phyloP scores from a whole-genome alignment of 2,797 vertebrate species.

The Coluber constrictor region DNA sequence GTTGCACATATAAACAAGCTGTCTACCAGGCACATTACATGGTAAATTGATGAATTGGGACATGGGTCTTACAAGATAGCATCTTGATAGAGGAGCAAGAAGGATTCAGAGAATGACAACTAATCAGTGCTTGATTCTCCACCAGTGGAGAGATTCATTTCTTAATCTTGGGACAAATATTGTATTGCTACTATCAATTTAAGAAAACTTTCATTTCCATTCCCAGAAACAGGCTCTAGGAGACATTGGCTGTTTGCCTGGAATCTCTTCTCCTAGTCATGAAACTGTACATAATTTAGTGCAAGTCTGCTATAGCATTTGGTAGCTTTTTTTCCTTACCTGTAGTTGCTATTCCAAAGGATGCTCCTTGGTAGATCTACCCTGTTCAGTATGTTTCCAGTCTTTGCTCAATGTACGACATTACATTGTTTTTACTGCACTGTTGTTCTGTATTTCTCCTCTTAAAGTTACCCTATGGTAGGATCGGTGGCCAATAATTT shows the following conservation, averaged over 20 bases:
- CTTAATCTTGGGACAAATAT: background rate
- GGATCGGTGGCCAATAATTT: background rate
- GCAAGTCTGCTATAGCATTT: background rate
- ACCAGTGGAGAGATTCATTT: background rate
- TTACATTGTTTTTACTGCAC: background rate
- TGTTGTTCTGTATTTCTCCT: background rate
- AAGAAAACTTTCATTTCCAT: background rate
- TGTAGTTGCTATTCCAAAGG: background rate
- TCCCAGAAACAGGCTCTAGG: background rate
- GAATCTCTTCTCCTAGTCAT: background rate
- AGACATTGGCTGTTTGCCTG: background rate
- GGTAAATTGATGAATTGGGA: background rate
- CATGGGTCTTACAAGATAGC: background rate
- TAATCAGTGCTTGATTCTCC: background rate
- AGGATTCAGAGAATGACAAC: background rate
- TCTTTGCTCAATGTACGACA: background rate
- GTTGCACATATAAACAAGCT: background rate
- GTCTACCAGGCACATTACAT: background rate
- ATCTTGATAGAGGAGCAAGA: background rate
- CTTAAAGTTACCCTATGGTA: background rate
- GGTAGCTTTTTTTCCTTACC: background rate
- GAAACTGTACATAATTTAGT: background rate
- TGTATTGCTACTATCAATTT: background rate
- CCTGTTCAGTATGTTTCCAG: background rate
- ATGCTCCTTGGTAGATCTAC: background rate